Base-by-base conservation (phyloP, 2,797 vertebrate species). In the Acipenser transmontanus region DNA sequence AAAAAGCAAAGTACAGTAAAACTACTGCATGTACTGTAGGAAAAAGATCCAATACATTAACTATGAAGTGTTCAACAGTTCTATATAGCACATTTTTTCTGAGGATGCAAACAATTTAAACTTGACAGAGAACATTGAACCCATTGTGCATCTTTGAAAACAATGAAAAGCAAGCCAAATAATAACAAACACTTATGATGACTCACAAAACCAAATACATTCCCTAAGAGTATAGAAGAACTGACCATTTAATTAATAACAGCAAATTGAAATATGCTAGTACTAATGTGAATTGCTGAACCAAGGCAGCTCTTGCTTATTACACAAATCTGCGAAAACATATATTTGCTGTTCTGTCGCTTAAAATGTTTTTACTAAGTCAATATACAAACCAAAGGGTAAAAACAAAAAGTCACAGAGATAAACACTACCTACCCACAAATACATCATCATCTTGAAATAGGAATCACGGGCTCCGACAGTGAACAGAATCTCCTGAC, bases 361-460 rank as follows among this genome's bases (percentile, higher is more conserved):
- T 47, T 54, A 13, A 12, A 49, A 61, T 50, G 65, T 51, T 14
- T 51, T 47, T 7, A 59, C 64, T 51, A 51, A 49, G 61, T 63
- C 63, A 65, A 66, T 56, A 63, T 4, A 4, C 54, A 49, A 10
- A 64, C 65, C 62, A 57, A 68, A 34, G 34, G 34, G 34, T 34
- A 34, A 34, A 34, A 34, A 34, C 34, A 34, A 61, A 9, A 71
- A 61, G 47, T 63, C 54, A 69, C 52, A 56, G 49, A 85, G 78
- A 83, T 74, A 84, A 77, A 82, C 73, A 74, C 83, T 89, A 92
- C 91, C 86, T 93, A 93, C 92, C 92, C 92, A 93, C 80, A 93
- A 84, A 91, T 93, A 93, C 92, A 93, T 93, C 92, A 93, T 93
- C 92, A 93, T 93, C 86, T 90, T 91, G 91, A 87, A 83, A 82